Evolutionary conservation across 2,113 vertebrate genomes (phyloP).

Genomic region (Hippocampus abdominalis): DNA sequence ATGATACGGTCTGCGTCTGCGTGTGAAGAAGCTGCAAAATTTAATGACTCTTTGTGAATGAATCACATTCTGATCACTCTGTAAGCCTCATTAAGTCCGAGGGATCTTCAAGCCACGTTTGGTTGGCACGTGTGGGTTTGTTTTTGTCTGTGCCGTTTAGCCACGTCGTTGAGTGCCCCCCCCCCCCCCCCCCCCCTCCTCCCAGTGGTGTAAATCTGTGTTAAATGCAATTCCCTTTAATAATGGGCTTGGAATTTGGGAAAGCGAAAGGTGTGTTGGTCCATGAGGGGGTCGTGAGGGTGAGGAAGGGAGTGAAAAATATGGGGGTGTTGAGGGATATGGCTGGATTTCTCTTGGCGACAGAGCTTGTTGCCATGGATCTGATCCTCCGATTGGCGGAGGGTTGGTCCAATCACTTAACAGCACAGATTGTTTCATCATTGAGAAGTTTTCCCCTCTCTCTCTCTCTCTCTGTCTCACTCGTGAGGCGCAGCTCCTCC

Average conservation of each 20-base stretch:
- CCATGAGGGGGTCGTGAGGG: conserved; percentile 42
- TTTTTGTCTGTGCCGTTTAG: conserved; percentile 32
- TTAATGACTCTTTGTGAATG: conserved; percentile 33
- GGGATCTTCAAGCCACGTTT: conserved; percentile 27
- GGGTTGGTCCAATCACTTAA: conserved; percentile 76
- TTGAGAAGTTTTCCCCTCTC: conserved; percentile 76
- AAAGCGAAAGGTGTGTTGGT: conserved; percentile 21
- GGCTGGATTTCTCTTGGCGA: conserved; percentile 81
- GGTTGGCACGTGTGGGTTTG: conserved; percentile 32
- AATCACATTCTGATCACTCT: conserved; percentile 41
- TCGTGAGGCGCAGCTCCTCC: conserved; percentile 46
- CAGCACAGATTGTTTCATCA: conserved; percentile 75
- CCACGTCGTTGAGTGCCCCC: conserved; percentile 11
- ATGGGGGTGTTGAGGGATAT: conserved; percentile 72
- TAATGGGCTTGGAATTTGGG: conserved; percentile 56
- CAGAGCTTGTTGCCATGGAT: conserved; percentile 90
- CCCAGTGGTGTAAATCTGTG: conserved; percentile 8
- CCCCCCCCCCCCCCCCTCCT: neutral
- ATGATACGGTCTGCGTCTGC: conserved; percentile 22
- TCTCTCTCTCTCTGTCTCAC: conserved; percentile 59
- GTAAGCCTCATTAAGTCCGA: conserved; percentile 26
- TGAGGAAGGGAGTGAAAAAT: conserved; percentile 54
- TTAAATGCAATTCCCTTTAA: neutral
- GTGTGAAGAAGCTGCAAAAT: conserved; percentile 31
- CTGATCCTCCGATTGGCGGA: conserved; percentile 79